Base-by-base conservation (phyloP, 2,888 invertebrate genomes). In the Drosophila neotestacea region DNA sequence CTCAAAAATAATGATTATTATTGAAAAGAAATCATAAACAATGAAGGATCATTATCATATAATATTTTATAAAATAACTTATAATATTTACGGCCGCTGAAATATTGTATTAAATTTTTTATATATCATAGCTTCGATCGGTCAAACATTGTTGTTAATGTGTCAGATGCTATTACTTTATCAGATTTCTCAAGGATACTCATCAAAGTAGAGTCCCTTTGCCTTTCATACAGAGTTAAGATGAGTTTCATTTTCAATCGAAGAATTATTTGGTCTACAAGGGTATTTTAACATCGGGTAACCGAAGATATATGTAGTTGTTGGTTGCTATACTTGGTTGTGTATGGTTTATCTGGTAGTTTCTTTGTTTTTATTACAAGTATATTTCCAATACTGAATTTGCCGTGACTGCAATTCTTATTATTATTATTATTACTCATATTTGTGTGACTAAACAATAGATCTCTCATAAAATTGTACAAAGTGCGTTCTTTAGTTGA, bases 401-500 rank as follows among this genome's bases (percentile, higher is more conserved):
- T 76, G 54, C 55, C 16, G 16, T 55, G 42, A 34, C 56, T 59
- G 47, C 41, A 52, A 47, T 42, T 39, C 30, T 56, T 11, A 38
- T 41, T 22, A 22, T 22, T 3, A 30, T 5, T 46, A 48, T 77
- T 69, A 11, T 27, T 39, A 13, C 22, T 34, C 22, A 46, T 70
- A 50, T 56, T 48, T 61, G 62, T 78, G 69, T 71, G 67, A 39
- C 56, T 61, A 77, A 82, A 81, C 70, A 71, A 77, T 74, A 72
- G 36, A 38, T 70, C 38, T 36, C 51, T 62, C 56, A 55, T 64
- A 73, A 81, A 91, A 85, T 85, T 85, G 79, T 89, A 82, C 83
- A 86, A 88, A 86, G 90, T 90, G 91, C 88, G 65, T 55, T 58
- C 70, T 73, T 58, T 56, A 42, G 39, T 54, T 67, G 34, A 46